Percentiles rank a stretch among this genome's conserved stretches.
Conservation (phyloP, 2,888 invertebrate species). For the Aleiodes testaceus region DNA sequence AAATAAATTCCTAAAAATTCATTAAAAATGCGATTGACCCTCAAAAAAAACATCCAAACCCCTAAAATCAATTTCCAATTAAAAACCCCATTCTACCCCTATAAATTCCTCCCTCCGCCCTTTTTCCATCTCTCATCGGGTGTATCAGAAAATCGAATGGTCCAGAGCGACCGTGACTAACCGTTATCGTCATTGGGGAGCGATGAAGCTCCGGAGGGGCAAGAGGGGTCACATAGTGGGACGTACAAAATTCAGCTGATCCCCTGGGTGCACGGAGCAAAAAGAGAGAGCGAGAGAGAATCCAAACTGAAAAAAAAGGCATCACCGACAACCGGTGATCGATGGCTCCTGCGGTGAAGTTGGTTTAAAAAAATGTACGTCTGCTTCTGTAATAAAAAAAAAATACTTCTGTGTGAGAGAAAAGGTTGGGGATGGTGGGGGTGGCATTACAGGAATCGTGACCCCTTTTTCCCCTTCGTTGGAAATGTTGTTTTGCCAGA, state of each 20-base stretch:
- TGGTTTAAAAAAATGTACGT: not conserved
- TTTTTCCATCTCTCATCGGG: slow-evolving; percentile 11
- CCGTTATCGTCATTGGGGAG: slow-evolving; percentile 32
- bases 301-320: slow-evolving; percentile 11
- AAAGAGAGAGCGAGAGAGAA: not conserved
- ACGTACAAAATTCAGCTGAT: slow-evolving; percentile 30
- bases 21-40: too few species aligned
- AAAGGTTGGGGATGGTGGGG: slow-evolving; percentile 19
- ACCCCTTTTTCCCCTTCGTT: slow-evolving; percentile 7
- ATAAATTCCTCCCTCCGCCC: not conserved
- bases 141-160: slow-evolving; percentile 15
- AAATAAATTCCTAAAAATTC: too few species aligned
- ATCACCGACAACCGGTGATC: slow-evolving; percentile 37
- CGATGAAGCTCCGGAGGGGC: slow-evolving; percentile 10
- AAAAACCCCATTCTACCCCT: too few species aligned
- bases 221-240: slow-evolving; percentile 23
- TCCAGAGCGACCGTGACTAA: slow-evolving; percentile 20
- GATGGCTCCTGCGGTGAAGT: slow-evolving; percentile 30
- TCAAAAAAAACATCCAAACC: too few species aligned
- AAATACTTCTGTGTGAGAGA: slow-evolving; percentile 11
- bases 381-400: not conserved
- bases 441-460: slow-evolving; percentile 21
- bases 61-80: too few species aligned
- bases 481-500: slow-evolving; percentile 28
- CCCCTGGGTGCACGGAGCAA: slow-evolving; percentile 17